These are phyloP conservation scores for Agapetus fuscipes DNA, from an alignment of 2,888 invertebrate species.

Conservation along the genomic window DNA sequence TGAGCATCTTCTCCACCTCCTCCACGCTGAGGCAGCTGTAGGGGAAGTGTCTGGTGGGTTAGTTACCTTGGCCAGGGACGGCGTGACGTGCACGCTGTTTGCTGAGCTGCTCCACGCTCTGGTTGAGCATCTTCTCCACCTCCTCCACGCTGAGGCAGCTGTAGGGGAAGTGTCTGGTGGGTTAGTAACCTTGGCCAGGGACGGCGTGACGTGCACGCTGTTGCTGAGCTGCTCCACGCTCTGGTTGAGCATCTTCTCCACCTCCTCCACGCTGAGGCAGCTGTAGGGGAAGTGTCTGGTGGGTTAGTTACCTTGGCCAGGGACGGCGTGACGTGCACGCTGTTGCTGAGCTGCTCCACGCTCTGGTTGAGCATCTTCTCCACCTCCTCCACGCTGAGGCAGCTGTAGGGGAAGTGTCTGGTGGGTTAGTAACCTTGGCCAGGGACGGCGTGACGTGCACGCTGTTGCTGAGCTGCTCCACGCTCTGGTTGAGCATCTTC, in stretches of 20 bases:
- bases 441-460: conserved; percentile 84
- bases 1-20: conserved; percentile 82
- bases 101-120: conserved; percentile 83
- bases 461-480: conserved; percentile 79
- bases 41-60: conserved; percentile 86
- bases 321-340: conserved; percentile 81
- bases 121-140: conserved; percentile 82
- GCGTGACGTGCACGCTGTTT: conserved; percentile 78
- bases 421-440: conserved; percentile 90
- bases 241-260: conserved; percentile 84
- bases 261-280: conserved; percentile 85
- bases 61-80: conserved; percentile 87
- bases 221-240: conserved; percentile 83
- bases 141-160: conserved; percentile 87
- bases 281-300: conserved; percentile 87
- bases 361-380: conserved; percentile 86
- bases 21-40: conserved; percentile 84
- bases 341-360: conserved; percentile 81
- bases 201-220: conserved; percentile 80
- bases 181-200: conserved; percentile 86
- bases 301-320: conserved; percentile 88
- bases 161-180: conserved; percentile 85
- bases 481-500: conserved; percentile 82
- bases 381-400: conserved; percentile 84
- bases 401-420: conserved; percentile 84